Base-by-base conservation (phyloP, 2,888 invertebrate genomes). In the Branchinecta sandiegonensis region DNA sequence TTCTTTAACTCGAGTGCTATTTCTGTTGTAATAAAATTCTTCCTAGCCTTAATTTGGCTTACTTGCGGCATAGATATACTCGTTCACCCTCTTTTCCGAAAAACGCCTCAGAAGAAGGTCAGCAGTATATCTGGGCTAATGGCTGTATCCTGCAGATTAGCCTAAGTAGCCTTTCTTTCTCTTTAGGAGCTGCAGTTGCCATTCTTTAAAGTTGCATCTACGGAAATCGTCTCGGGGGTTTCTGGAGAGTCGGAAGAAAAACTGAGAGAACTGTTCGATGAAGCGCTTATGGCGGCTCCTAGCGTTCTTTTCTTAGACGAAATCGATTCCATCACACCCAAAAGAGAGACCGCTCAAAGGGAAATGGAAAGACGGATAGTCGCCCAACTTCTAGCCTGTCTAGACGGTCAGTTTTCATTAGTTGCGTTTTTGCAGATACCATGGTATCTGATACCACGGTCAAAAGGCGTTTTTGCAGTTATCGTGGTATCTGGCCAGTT, bases 301-400 rank as follows among this genome's bases (percentile, higher is more conserved):
- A 89, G 91, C 77, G 84, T 96, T 13, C 78, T 96, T 56, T 94
- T 96, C 76, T 87, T 99, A 71, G 97, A 99, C 79, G 95, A 97
- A 80, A 90, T 99, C 70, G 97, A 99, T 81, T 87, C 93, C n/a
- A 88, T 99, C 65, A 90, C 93, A 48, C 90, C 89, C 8, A 91
- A 93, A 76, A 82, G 94, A 75, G 87, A 92, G 69, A 87, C 87
- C 74, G 93, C 93, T 4, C 90, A 91, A 74, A 88, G 90, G 76
- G 95, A 94, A 75, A 97, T 97, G 96, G 95, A 97, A 76, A 84
- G 90, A 71, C 81, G 97, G 71, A 92, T 99, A 78, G 95, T 97
- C 9, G 87, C 95, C 0, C 96, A 97, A 78, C 78, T 99, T 69
- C 80, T 94, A 48, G 85, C 88, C 13, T 92, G 92, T 74, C 81